Evolutionary conservation across 1,140 invertebrate genomes (phyloP).

Genomic region (Brachystomella parvula): DNA sequence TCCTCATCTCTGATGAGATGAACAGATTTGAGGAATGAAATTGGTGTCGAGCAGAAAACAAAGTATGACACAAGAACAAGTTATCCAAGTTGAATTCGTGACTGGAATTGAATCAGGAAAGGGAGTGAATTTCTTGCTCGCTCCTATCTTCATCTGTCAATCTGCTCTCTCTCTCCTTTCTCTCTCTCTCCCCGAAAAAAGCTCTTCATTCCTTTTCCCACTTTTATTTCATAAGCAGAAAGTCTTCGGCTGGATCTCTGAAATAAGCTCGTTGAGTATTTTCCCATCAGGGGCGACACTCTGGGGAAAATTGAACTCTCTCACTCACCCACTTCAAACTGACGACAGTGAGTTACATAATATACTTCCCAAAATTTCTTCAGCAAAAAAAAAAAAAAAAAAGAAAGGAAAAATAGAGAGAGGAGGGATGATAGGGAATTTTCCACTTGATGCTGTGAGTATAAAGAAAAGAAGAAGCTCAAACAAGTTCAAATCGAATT

Average conservation of each 20-base stretch:
- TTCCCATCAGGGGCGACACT: slow-evolving; percentile 3
- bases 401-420: neutral
- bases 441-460: neutral
- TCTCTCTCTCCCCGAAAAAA: too few relatives aligned
- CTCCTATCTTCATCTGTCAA: neutral
- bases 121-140: neutral
- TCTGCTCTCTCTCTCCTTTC: neutral
- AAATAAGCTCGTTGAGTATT: slow-evolving; percentile 4
- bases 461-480: neutral
- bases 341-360: neutral
- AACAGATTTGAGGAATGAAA: neutral
- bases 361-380: neutral
- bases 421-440: slow-evolving; percentile 7
- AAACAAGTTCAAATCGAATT: slow-evolving; percentile 2
- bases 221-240: slow-evolving; percentile 9
- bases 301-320: neutral
- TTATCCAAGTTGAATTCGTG: neutral
- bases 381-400: neutral
- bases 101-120: slow-evolving; percentile 10
- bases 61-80: neutral
- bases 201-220: too few relatives aligned
- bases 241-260: slow-evolving; percentile 1
- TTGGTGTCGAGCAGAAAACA: neutral
- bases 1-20: neutral
- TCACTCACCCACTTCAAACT: neutral